Evolutionary conservation across 2,113 vertebrate genomes (phyloP).

Genomic region (Bubo bubo): DNA sequence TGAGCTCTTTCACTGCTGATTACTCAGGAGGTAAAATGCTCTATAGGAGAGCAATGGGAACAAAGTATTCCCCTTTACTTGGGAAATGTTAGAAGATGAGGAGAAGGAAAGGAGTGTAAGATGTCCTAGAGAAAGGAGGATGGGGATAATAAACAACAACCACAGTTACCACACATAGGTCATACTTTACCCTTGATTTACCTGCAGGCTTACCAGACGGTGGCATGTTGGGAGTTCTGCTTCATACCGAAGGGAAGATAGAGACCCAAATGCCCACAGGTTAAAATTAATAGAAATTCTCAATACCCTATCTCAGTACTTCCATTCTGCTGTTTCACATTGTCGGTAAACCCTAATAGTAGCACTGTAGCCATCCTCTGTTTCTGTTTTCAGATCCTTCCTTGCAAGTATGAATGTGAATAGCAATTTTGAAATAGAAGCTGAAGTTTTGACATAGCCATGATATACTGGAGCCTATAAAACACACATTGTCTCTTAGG

Average conservation of each 20-base stretch:
- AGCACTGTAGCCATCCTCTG: not conserved
- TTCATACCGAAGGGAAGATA: not conserved
- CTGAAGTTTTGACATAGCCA: not conserved
- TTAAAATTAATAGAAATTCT: not conserved
- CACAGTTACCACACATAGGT: not conserved
- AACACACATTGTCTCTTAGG: not conserved
- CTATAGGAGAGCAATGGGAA: not conserved
- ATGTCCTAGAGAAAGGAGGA: not conserved
- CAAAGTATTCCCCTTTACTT: not conserved
- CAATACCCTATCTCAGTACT: not conserved
- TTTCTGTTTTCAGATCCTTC: not conserved
- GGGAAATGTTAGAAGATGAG: not conserved
- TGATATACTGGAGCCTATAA: not conserved
- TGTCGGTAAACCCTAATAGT: not conserved
- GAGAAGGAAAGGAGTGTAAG: not conserved
- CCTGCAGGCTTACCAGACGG: not conserved
- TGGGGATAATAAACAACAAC: not conserved
- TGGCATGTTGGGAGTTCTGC: not conserved
- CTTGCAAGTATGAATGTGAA: not conserved
- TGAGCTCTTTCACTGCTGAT: not conserved
- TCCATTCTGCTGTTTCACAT: not conserved
- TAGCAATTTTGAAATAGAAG: not conserved
- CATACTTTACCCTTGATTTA: not conserved
- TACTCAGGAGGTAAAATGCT: not conserved
- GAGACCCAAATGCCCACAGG: not conserved